Conservation (phyloP, 2,888 invertebrate species). For the Netelia inedita region DNA sequence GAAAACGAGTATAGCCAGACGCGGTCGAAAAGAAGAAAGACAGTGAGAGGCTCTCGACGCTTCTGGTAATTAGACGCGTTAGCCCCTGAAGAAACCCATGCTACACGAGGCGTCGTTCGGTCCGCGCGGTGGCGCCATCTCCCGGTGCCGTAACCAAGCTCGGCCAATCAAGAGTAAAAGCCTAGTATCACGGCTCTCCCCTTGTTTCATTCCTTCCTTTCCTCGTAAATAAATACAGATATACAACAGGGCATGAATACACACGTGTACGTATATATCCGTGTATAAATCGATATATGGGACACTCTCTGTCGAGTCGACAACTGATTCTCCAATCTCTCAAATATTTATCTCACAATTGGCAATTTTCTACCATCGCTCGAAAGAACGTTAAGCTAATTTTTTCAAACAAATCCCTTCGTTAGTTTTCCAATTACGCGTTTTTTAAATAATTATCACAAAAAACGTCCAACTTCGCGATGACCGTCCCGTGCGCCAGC, state of each 20-base stretch:
- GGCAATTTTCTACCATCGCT: no score
- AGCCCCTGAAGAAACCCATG: conserved; percentile 29
- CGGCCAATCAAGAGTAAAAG: conserved; percentile 39
- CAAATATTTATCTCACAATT: no score
- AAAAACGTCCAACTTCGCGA: no score
- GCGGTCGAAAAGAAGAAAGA: background rate
- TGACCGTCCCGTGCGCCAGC: no score
- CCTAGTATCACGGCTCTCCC: conserved; percentile 11
- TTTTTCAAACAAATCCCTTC: no score
- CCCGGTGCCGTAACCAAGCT: conserved; percentile 41
- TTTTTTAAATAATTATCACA: no score
- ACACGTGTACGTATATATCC: no score
- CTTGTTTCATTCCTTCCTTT: conserved; percentile 17
- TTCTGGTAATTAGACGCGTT: conserved; percentile 43
- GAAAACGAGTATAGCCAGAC: background rate
- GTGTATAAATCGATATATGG: background rate
- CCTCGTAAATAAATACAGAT: background rate
- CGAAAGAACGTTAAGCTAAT: no score
- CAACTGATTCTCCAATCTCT: no score
- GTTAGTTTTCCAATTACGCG: no score
- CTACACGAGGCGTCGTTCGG: background rate
- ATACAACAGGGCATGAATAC: background rate
- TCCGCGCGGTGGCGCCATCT: background rate
- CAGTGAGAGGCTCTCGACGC: conserved; percentile 8
- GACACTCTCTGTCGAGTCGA: background rate